phyloP scores from a whole-genome alignment of 1,140 invertebrate genomes.

The Sesamia nonagrioides region DNA sequence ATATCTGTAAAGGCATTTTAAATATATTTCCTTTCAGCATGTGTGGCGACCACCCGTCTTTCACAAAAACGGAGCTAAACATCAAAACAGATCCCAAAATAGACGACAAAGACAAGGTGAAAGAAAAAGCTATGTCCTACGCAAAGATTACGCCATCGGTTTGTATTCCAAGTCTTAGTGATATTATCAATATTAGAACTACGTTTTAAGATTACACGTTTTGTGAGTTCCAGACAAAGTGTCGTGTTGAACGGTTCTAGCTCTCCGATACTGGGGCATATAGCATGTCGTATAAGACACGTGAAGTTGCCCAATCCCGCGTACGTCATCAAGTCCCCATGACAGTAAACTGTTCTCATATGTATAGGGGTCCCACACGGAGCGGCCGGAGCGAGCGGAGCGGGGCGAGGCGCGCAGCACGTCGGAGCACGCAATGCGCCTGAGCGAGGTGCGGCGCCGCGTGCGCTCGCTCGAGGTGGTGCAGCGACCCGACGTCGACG shows the following conservation, averaged over 20 bases:
- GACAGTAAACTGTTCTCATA: background rate
- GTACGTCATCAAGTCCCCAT: too few species aligned
- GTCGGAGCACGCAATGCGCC: slow-evolving; percentile 62
- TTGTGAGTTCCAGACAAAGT: too few species aligned
- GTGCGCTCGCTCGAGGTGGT: slow-evolving; percentile 52
- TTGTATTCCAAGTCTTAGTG: slow-evolving; percentile 12
- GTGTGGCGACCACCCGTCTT: slow-evolving; percentile 80
- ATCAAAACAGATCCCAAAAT: slow-evolving; percentile 61
- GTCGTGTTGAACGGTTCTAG: too few species aligned
- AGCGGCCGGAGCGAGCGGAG: background rate
- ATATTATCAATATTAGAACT: too few species aligned
- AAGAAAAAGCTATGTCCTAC: slow-evolving; percentile 58
- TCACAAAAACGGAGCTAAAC: slow-evolving; percentile 78
- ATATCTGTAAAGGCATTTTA: background rate
- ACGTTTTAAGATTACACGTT: too few species aligned
- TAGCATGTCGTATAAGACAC: too few species aligned
- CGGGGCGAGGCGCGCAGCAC: slow-evolving; percentile 29
- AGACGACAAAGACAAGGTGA: slow-evolving; percentile 59
- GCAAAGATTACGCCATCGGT: slow-evolving; percentile 70
- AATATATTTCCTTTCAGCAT: slow-evolving; percentile 63
- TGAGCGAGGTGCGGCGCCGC: slow-evolving; percentile 55
- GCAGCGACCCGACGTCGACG: slow-evolving; percentile 45
- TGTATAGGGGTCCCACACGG: slow-evolving; percentile 34
- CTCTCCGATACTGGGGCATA: too few species aligned
- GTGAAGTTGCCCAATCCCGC: too few species aligned